phyloP scores from a whole-genome alignment of 1,140 invertebrate species.

The Cylas formicarius region DNA sequence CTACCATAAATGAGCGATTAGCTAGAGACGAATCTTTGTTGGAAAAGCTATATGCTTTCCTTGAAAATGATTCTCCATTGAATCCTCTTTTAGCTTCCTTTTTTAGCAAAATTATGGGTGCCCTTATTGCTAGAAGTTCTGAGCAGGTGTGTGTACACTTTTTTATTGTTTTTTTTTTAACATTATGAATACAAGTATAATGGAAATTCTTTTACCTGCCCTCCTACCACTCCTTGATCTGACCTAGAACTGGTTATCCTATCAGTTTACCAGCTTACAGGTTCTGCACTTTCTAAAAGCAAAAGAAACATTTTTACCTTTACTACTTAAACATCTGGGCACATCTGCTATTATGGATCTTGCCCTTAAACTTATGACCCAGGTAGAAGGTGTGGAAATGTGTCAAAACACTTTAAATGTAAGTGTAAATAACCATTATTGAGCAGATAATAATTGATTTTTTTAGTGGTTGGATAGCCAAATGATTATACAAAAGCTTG shows the following conservation, averaged over 20 bases:
- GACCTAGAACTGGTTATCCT: conserved; percentile 78
- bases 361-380: conserved; percentile 78
- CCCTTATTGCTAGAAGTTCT: conserved; percentile 72
- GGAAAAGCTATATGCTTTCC: conserved; percentile 80
- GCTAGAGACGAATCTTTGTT: conserved; percentile 69
- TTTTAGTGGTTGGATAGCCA: conserved; percentile 86
- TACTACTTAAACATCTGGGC: conserved; percentile 80
- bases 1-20: conserved; percentile 76
- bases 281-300: conserved; percentile 86
- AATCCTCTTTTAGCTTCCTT: conserved; percentile 93
- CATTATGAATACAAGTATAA: conserved; percentile 1
- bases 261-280: conserved; percentile 83
- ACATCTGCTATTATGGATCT: conserved; percentile 95
- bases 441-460: conserved; percentile 20
- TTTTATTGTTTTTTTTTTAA: conserved; percentile 6
- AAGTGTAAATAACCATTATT: too few species aligned
- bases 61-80: conserved; percentile 76
- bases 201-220: conserved; percentile 10
- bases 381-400: conserved; percentile 72
- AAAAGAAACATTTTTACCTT: conserved; percentile 76
- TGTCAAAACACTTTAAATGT: conserved; percentile 78
- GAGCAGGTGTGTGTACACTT: conserved; percentile 62
- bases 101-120: conserved; percentile 89
- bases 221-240: not conserved
- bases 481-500: conserved; percentile 73